Evolutionary conservation across 1,140 invertebrate genomes (phyloP).

Genomic region (Drosophila bocqueti): DNA sequence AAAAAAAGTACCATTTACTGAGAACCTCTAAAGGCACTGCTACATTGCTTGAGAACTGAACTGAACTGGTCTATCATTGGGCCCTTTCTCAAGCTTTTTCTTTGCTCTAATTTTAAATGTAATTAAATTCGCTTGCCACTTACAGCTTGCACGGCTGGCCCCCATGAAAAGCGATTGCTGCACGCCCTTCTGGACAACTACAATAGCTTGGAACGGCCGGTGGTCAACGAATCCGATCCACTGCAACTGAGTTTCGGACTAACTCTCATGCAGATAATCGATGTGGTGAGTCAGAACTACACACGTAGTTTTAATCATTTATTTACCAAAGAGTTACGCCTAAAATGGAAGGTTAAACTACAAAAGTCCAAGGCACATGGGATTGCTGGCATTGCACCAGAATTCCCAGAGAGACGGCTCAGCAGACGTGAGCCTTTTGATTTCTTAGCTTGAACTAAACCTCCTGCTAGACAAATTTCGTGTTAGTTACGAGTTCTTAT

Average conservation of each 20-base stretch:
- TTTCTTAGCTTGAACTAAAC: background rate
- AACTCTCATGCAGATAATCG: constrained; percentile 99
- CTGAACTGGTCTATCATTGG: background rate
- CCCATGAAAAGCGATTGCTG: constrained; percentile 96
- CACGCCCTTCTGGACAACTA: constrained; percentile 97
- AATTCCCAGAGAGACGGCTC: background rate
- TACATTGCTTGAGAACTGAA: background rate
- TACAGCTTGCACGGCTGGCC: constrained; percentile 92
- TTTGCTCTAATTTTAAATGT: constrained; percentile 6
- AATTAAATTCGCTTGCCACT: constrained; percentile 3
- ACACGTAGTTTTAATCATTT: background rate
- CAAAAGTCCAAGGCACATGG: background rate
- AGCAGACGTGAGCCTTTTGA: background rate
- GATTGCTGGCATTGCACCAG: background rate
- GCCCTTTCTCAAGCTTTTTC: background rate
- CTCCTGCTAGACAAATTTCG: background rate
- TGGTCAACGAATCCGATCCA: constrained; percentile 97
- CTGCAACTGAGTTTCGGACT: constrained; percentile 98
- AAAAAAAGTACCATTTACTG: no score
- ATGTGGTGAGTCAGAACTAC: constrained; percentile 93
- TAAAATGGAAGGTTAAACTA: background rate
- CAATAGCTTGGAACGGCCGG: constrained; percentile 98
- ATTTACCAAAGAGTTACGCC: background rate
- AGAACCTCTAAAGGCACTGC: background rate
- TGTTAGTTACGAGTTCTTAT: background rate